phyloP scores from a whole-genome alignment of 2,797 vertebrate genomes.

The Lacerta viridis region DNA sequence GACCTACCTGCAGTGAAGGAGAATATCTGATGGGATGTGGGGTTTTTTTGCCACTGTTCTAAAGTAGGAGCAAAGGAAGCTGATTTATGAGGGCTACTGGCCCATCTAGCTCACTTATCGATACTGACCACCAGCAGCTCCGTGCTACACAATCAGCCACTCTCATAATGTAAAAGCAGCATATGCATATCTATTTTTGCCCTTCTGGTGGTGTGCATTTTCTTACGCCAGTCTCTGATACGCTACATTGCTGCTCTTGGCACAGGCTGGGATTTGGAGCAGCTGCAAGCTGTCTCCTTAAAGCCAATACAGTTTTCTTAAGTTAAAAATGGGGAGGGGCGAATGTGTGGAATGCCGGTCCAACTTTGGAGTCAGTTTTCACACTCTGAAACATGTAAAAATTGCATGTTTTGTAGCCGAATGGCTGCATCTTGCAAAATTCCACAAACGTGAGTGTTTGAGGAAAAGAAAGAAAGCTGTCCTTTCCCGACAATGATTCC shows the following conservation, averaged over 20 bases:
- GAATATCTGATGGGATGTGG: too few relatives aligned
- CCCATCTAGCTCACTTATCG: neutral
- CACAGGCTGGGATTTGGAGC: neutral
- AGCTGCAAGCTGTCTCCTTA: slow-evolving; percentile 6
- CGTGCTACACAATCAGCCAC: neutral
- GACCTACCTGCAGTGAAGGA: too few relatives aligned
- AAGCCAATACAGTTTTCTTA: slow-evolving; percentile 18
- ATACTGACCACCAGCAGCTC: neutral
- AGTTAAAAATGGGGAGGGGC: neutral
- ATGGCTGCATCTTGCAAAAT: slow-evolving; percentile 3
- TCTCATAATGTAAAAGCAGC: neutral
- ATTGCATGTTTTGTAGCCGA: slow-evolving; percentile 5
- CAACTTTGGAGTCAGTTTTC: neutral
- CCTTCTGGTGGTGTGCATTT: neutral
- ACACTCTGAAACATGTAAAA: slow-evolving; percentile 9
- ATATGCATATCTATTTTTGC: neutral
- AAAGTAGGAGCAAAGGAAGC: neutral
- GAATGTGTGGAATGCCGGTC: neutral
- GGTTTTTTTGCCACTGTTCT: too few relatives aligned
- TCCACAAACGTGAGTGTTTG: slow-evolving; percentile 7
- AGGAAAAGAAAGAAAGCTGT: neutral
- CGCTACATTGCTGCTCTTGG: neutral
- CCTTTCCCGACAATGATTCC: neutral
- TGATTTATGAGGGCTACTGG: too few relatives aligned
- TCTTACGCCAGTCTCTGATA: slow-evolving; percentile 14